Conservation (phyloP, 2,888 invertebrate species). For the Belgica antarctica region DNA sequence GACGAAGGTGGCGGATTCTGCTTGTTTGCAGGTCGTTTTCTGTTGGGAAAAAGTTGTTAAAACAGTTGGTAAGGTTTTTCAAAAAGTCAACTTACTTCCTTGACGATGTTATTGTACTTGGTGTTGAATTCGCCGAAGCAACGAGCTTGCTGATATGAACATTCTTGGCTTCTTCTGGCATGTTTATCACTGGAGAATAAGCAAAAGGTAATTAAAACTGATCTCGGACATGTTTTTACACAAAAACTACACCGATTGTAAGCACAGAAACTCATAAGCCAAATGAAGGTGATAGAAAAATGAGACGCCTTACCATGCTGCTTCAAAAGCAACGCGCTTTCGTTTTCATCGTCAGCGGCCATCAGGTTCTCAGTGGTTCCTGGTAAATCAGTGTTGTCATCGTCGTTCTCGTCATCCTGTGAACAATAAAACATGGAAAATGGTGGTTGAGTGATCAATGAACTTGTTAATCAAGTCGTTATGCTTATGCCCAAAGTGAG, state of each 20-base stretch:
- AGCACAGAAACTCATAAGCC: neutral
- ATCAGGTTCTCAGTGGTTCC: conserved; percentile 46
- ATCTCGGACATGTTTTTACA: neutral
- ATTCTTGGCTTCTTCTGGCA: conserved; percentile 40
- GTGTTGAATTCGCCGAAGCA: conserved; percentile 43
- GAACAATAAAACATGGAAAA: conserved; percentile 5
- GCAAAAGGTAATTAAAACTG: neutral
- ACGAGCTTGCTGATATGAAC: conserved; percentile 33
- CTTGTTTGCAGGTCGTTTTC: neutral
- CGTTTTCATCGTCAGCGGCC: conserved; percentile 53
- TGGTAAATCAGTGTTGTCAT: conserved; percentile 52
- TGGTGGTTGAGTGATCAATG: neutral
- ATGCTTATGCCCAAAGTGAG: neutral
- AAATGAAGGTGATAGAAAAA: too few relatives aligned
- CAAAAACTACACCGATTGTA: neutral
- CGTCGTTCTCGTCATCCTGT: conserved; percentile 53
- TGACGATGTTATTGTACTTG: conserved; percentile 32
- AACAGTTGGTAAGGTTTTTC: neutral
- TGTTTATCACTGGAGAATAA: conserved; percentile 40
- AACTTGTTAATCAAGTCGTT: neutral
- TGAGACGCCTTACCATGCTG: conserved; percentile 47
- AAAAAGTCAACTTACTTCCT: conserved; percentile 4
- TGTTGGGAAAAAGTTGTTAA: too few relatives aligned
- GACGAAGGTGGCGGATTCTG: conserved; percentile 52
- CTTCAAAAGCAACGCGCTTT: conserved; percentile 56